Percentiles rank a stretch among this genome's conserved stretches.
Evolutionary conservation across 2,113 vertebrate genomes (phyloP).

Genomic region (human): DNA sequence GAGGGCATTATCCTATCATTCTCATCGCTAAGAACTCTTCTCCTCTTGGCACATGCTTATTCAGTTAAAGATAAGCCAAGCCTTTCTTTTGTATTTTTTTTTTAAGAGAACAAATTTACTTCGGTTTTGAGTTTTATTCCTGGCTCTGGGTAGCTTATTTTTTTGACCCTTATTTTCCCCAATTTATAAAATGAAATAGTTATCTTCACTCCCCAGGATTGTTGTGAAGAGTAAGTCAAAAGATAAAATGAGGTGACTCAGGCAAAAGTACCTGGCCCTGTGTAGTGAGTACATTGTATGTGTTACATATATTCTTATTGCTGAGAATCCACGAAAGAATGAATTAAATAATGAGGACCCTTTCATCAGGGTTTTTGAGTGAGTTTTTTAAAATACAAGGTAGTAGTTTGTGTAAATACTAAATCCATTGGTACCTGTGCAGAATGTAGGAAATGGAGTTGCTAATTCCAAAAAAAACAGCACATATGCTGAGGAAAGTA

Average conservation of each 20-base stretch:
- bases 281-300: too few relatives aligned
- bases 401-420: background rate
- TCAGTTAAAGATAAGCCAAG: background rate
- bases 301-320: too few relatives aligned
- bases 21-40: background rate
- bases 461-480: background rate
- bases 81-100: constrained; percentile 18
- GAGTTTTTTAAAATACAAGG: background rate
- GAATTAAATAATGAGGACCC: background rate
- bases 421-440: background rate
- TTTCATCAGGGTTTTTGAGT: background rate
- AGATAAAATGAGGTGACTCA: too few relatives aligned
- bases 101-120: background rate
- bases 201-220: too few relatives aligned
- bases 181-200: background rate
- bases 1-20: background rate
- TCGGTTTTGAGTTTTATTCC: background rate
- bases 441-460: background rate
- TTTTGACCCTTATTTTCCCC: background rate
- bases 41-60: background rate
- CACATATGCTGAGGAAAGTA: background rate
- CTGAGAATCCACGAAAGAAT: background rate
- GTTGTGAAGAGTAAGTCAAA: too few relatives aligned
- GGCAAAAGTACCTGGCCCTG: too few relatives aligned
- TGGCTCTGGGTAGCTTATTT: background rate